phyloP scores from a whole-genome alignment of 23 tunicate species.

The Corella eumyota region DNA sequence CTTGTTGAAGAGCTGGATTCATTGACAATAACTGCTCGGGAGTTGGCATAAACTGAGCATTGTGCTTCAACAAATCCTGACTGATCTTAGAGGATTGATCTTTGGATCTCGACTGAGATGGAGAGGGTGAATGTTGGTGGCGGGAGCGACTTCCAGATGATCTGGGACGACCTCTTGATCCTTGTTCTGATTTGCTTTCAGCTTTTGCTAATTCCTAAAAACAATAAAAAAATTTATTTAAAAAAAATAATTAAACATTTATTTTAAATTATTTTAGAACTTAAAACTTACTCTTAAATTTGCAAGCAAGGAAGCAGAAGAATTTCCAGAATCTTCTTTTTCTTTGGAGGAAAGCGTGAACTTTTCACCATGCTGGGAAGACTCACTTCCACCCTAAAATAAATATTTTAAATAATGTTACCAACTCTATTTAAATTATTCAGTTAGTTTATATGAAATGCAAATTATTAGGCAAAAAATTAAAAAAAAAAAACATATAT shows the following conservation, averaged over 20 bases:
- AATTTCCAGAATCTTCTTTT: slow-evolving; percentile 38
- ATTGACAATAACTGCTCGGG: slow-evolving; percentile 38
- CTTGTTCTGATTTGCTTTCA: slow-evolving; percentile 11
- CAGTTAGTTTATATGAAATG: too few relatives aligned
- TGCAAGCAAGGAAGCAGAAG: slow-evolving; percentile 52
- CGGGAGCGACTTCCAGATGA: slow-evolving; percentile 14
- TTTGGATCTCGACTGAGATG: slow-evolving; percentile 28
- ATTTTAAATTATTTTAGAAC: too few relatives aligned
- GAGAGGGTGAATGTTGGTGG: slow-evolving; percentile 39
- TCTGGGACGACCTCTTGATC: slow-evolving; percentile 19
- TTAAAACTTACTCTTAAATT: slow-evolving; percentile 20
- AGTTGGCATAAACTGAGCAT: slow-evolving; percentile 32
- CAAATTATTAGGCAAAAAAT: too few relatives aligned
- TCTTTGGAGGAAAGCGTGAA: slow-evolving; percentile 3
- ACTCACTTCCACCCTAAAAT: background rate
- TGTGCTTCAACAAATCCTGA: slow-evolving; percentile 16
- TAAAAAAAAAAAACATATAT: too few relatives aligned
- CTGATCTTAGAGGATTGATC: slow-evolving; percentile 8
- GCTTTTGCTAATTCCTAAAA: slow-evolving; percentile 39
- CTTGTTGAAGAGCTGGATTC: slow-evolving; percentile 3
- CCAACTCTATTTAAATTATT: too few relatives aligned
- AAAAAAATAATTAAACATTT: too few relatives aligned
- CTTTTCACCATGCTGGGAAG: background rate
- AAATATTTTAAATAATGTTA: too few relatives aligned
- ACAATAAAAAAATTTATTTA: background rate